Evolutionary conservation across 2,113 vertebrate species (phyloP).

Genomic region (Crotalus helleri): DNA sequence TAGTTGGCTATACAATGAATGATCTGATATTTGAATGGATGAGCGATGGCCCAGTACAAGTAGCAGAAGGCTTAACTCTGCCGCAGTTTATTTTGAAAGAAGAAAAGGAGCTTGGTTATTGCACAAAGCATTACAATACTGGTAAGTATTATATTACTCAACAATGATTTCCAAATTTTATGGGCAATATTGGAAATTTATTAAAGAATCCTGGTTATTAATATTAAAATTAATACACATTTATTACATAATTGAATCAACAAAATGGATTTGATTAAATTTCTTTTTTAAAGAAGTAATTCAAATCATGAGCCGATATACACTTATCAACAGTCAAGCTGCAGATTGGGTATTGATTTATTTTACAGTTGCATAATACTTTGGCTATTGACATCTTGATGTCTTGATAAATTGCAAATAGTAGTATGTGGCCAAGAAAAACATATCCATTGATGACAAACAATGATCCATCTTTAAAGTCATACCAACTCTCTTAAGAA

Average conservation of each 20-base stretch:
- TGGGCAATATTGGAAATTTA: neutral
- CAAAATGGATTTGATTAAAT: neutral
- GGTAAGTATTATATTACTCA: conserved; percentile 69
- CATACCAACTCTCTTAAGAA: neutral
- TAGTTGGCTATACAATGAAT: conserved; percentile 99
- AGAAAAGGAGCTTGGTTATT: conserved; percentile 95
- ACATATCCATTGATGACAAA: neutral
- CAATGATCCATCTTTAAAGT: neutral
- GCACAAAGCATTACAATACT: conserved; percentile 98
- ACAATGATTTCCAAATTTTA: neutral
- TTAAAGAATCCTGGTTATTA: neutral
- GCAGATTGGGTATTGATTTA: neutral
- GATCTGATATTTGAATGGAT: conserved; percentile 98
- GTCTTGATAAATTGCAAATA: neutral
- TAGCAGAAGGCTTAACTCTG: conserved; percentile 91
- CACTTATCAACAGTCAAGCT: neutral
- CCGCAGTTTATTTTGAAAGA: conserved; percentile 97
- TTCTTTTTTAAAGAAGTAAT: neutral
- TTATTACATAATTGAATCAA: neutral
- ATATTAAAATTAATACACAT: neutral
- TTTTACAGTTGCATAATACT: neutral
- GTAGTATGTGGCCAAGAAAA: neutral
- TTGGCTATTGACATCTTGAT: neutral
- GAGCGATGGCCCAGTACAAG: conserved; percentile 90
- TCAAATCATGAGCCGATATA: neutral